Evolutionary conservation across 2,888 invertebrate genomes (phyloP), one percentile per base, ranked within the genome.

Genomic region (Chouioia cunea): DNA sequence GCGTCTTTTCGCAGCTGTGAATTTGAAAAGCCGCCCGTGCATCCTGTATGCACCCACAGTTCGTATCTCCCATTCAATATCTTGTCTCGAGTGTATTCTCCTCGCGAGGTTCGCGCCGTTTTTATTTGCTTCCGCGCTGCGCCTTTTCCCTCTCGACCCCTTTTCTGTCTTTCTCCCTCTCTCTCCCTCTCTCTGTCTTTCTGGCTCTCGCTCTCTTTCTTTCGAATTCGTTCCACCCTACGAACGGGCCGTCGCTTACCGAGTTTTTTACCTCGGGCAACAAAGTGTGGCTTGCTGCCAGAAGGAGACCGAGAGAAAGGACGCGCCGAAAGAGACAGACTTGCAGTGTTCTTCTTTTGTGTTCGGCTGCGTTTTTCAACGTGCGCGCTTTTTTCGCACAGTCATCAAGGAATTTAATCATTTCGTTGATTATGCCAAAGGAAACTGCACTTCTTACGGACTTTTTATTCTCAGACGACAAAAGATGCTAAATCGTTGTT

Each of bases 401-500:
- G 70, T 70, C 70, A 70, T 70, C 63, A 52, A 64, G 43, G 70
- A 70, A 70, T 70, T 70, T 70, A 70, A 70, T 70, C 70, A 58
- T 69, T 64, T 69, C 65, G 52, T 14, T 47, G 58, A 70, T 58
- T 64, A 64, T 59, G 48, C 20, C 52, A 18, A 18, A 14, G 12
- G 27, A 15, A n/a, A 18, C 15, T 3, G 36, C 16, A 48, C 60
- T 52, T 58, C 46, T 47, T 53, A 46, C 3, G 46, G 58, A 66
- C 46, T 66, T 66, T 59, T 65, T 15, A 12, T 53, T 16, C 36
- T 27, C 36, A 56, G n/a, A 10, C 50, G 50, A 16, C 18, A 50
- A 15, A 16, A 18, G n/a, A 18, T 50, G 16, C 16, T 16, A 16
- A 16, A 18, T 50, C 50, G 18, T 50, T 50, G 50, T 10, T 16